phyloP scores from a whole-genome alignment of 1,140 invertebrate species.

The Aphidius ervi region DNA sequence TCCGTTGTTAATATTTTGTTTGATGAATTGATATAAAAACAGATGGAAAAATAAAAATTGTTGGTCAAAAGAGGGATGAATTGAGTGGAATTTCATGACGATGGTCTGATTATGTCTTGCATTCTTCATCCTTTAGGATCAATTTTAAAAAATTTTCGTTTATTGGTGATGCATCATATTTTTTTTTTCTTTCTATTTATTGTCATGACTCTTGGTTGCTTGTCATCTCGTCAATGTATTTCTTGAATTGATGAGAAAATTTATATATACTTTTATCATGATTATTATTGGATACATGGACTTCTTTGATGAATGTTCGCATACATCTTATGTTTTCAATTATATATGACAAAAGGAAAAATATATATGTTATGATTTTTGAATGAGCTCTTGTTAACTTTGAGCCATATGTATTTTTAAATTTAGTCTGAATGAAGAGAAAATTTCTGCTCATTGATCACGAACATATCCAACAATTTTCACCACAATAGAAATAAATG shows the following conservation, averaged over 20 bases:
- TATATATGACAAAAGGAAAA: too few species aligned
- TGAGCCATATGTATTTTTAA: too few species aligned
- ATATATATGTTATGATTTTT: too few species aligned
- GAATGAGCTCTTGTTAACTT: too few species aligned
- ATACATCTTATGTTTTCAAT: too few species aligned
- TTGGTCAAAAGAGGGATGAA: constrained; percentile 39
- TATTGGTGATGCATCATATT: constrained; percentile 46
- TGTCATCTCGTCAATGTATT: not conserved
- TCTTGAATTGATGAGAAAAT: not conserved
- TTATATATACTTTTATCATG: too few species aligned
- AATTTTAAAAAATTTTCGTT: not conserved
- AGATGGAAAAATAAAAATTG: constrained; percentile 22
- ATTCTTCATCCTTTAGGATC: constrained; percentile 28
- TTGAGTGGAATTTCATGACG: constrained; percentile 51
- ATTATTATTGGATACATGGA: too few species aligned
- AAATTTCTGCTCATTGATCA: constrained; percentile 21
- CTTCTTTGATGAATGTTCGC: too few species aligned
- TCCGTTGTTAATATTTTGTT: not conserved
- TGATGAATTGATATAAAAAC: constrained; percentile 26
- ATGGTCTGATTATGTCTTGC: constrained; percentile 50
- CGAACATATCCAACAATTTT: constrained; percentile 11
- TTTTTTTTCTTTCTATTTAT: constrained; percentile 25
- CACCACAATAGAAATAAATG: constrained; percentile 12
- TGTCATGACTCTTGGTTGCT: too few species aligned
- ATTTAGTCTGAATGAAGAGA: constrained; percentile 11